Conservation (phyloP, 2,888 invertebrate species). For the Cataglyphis rosenhaueri region DNA sequence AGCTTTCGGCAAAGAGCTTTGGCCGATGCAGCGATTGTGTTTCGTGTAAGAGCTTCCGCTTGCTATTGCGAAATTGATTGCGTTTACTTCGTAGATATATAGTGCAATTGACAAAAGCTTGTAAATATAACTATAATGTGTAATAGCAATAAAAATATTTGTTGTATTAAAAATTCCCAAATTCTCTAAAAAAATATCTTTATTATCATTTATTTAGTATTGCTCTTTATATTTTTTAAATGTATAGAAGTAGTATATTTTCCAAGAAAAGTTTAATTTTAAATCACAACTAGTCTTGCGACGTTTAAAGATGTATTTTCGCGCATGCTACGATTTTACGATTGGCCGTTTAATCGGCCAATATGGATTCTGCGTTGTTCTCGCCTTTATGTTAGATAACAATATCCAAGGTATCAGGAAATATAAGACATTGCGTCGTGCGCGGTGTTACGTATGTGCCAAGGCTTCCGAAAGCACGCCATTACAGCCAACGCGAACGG, state of each 20-base stretch:
- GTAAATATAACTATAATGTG: neutral
- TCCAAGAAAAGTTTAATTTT: slow-evolving; percentile 59
- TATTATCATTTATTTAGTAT: neutral
- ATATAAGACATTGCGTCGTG: neutral
- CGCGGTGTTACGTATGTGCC: slow-evolving; percentile 54
- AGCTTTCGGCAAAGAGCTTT: slow-evolving; percentile 15
- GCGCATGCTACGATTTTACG: slow-evolving; percentile 2
- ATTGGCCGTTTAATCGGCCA: slow-evolving; percentile 53
- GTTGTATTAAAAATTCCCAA: neutral
- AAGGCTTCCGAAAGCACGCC: slow-evolving; percentile 45
- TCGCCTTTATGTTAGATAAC: slow-evolving; percentile 35
- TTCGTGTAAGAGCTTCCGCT: slow-evolving; percentile 40
- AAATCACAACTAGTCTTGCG: slow-evolving; percentile 60
- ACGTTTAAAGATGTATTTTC: slow-evolving; percentile 46
- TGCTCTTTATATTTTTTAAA: neutral
- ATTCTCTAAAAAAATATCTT: neutral
- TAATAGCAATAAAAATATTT: neutral
- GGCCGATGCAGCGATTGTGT: slow-evolving; percentile 24
- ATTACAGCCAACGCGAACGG: slow-evolving; percentile 23
- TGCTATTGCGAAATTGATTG: slow-evolving; percentile 27
- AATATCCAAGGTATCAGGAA: neutral
- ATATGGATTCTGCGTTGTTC: slow-evolving; percentile 57
- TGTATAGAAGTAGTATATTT: slow-evolving; percentile 53
- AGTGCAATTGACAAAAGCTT: neutral
- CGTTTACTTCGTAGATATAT: neutral